phyloP scores from a whole-genome alignment of 2,888 invertebrate species.

The Volucella inflata region DNA sequence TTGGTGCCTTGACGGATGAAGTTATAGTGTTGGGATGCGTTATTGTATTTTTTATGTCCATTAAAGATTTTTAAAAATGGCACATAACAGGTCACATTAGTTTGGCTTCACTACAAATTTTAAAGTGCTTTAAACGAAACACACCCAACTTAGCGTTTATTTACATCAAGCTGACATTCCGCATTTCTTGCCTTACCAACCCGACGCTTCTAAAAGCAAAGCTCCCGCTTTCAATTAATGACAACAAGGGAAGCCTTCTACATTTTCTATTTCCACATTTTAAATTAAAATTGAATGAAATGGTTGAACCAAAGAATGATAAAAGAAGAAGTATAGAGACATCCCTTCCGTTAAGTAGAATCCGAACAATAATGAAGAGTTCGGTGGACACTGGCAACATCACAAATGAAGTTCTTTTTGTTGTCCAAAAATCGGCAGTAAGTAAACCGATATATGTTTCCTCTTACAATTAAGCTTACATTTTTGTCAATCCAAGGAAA shows the following conservation, averaged over 20 bases:
- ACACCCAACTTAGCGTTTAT: slow-evolving; percentile 45
- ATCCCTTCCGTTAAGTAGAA: slow-evolving; percentile 80
- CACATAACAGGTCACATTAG: not conserved
- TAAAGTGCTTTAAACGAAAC: not conserved
- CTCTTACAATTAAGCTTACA: not conserved
- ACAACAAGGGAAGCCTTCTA: not conserved
- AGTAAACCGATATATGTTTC: slow-evolving; percentile 20
- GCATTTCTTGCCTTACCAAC: not conserved
- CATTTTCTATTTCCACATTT: not conserved
- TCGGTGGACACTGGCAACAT: slow-evolving; percentile 82
- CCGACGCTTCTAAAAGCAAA: not conserved
- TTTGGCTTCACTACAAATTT: slow-evolving; percentile 26
- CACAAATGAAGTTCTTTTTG: slow-evolving; percentile 80
- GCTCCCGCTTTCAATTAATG: slow-evolving; percentile 8
- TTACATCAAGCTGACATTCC: slow-evolving; percentile 39
- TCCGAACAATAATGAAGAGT: slow-evolving; percentile 83
- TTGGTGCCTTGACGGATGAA: no score
- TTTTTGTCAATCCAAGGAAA: slow-evolving; percentile 77
- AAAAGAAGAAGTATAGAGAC: slow-evolving; percentile 76
- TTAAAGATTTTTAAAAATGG: no score
- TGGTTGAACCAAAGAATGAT: slow-evolving; percentile 62
- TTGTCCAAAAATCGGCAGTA: slow-evolving; percentile 80
- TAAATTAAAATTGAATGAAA: not conserved
- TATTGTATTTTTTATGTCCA: no score
- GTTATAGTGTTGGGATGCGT: no score